Evolutionary conservation across 2,888 invertebrate species (phyloP).

Genomic region (Leucophenga montana): DNA sequence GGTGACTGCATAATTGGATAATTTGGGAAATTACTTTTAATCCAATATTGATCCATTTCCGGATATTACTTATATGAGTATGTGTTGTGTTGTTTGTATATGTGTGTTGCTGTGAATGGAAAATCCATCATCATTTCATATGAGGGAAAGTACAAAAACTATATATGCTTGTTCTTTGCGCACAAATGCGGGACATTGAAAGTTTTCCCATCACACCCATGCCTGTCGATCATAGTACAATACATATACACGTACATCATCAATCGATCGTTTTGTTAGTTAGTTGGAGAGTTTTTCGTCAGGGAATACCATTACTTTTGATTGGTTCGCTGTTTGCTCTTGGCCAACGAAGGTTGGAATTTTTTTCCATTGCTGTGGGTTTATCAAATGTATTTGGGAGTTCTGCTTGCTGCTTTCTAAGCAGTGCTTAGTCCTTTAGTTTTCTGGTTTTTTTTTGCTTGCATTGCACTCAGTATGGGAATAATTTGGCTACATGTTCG

Average conservation of each 20-base stretch:
- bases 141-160: conserved; percentile 54
- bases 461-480: background rate
- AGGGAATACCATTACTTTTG: conserved; percentile 27
- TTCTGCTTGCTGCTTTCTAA: conserved; percentile 13
- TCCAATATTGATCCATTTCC: conserved; percentile 57
- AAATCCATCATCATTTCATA: conserved; percentile 46
- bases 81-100: conserved; percentile 10
- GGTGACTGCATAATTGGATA: conserved; percentile 70
- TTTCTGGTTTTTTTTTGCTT: background rate
- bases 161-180: conserved; percentile 35
- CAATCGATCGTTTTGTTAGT: conserved; percentile 24
- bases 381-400: conserved; percentile 48
- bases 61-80: conserved; percentile 35
- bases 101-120: conserved; percentile 38
- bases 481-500: conserved; percentile 4
- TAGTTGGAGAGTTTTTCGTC: background rate
- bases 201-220: conserved; percentile 51
- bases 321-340: conserved; percentile 40
- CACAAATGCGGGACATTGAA: conserved; percentile 47
- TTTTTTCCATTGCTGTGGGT: conserved; percentile 40
- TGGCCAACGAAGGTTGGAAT: conserved; percentile 46
- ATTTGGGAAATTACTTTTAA: conserved; percentile 64
- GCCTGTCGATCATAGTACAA: conserved; percentile 21
- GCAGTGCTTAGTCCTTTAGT: background rate
- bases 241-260: no score